These are phyloP conservation scores for Phortica okadai DNA, from an alignment of 2,888 invertebrate species.

Conservation along the genomic window DNA sequence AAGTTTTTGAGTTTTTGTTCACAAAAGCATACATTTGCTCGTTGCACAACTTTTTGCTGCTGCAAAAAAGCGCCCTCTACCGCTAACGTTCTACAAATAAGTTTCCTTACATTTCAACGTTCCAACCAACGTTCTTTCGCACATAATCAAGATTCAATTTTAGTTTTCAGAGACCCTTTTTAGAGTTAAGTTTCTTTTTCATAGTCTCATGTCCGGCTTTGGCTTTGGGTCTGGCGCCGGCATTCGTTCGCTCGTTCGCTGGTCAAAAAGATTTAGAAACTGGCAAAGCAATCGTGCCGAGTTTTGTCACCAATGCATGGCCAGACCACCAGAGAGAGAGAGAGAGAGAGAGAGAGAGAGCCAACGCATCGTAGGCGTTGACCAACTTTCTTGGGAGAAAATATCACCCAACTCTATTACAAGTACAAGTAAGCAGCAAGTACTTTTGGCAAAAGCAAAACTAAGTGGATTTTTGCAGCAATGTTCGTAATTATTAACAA, in stretches of 20 bases:
- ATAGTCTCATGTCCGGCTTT: constrained; percentile 14
- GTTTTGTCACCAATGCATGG: constrained; percentile 11
- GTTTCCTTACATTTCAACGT: constrained; percentile 39
- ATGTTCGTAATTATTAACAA: constrained; percentile 36
- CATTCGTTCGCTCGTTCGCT: constrained; percentile 55
- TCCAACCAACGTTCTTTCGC: constrained; percentile 62
- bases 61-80: neutral
- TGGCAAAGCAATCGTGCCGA: constrained; percentile 31
- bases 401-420: constrained; percentile 4
- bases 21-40: constrained; percentile 64
- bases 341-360: neutral
- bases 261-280: constrained; percentile 50
- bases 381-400: constrained; percentile 3
- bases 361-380: neutral
- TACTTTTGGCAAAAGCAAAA: neutral
- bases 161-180: constrained; percentile 29
- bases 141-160: constrained; percentile 75
- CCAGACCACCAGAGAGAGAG: neutral
- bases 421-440: neutral
- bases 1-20: constrained; percentile 29
- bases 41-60: constrained; percentile 11
- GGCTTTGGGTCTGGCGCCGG: neutral
- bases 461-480: constrained; percentile 29
- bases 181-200: neutral
- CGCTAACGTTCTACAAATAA: constrained; percentile 17